Conservation (phyloP, 2,888 invertebrate species). For the Ichneumon xanthorius region DNA sequence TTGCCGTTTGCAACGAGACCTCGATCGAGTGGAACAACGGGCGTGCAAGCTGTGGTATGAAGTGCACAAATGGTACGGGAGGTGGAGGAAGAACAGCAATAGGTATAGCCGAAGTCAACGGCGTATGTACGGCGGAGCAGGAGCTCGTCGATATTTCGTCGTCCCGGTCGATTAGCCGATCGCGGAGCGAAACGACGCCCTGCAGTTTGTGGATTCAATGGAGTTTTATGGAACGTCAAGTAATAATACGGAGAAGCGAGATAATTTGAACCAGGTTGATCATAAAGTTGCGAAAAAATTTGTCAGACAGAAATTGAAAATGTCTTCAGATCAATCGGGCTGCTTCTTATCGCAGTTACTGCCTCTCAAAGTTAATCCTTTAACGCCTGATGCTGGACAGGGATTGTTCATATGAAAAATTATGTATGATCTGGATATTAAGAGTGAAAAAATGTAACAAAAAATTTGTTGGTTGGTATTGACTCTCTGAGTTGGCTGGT, state of each 20-base stretch:
- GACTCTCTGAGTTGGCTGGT: too few relatives aligned
- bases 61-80: conserved; percentile 61
- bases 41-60: conserved; percentile 53
- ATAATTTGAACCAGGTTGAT: conserved; percentile 5
- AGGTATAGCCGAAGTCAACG: conserved; percentile 16
- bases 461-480: too few relatives aligned
- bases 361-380: too few relatives aligned
- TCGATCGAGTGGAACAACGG: conserved; percentile 61
- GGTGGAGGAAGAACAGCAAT: conserved; percentile 43
- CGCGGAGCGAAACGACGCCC: conserved; percentile 58
- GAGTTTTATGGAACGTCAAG: conserved; percentile 23
- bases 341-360: too few relatives aligned
- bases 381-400: neutral
- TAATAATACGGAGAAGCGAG: neutral
- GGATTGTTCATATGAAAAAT: neutral
- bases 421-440: neutral
- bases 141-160: conserved; percentile 75
- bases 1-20: conserved; percentile 74
- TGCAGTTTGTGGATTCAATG: conserved; percentile 35
- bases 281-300: conserved; percentile 34
- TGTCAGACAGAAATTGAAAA: neutral
- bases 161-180: conserved; percentile 74
- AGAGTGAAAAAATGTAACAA: neutral
- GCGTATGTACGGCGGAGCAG: neutral
- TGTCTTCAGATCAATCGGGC: neutral